These are phyloP conservation scores for Lasioglossum oenotherae DNA, from an alignment of 2,888 invertebrate species.

Conservation along the genomic window DNA sequence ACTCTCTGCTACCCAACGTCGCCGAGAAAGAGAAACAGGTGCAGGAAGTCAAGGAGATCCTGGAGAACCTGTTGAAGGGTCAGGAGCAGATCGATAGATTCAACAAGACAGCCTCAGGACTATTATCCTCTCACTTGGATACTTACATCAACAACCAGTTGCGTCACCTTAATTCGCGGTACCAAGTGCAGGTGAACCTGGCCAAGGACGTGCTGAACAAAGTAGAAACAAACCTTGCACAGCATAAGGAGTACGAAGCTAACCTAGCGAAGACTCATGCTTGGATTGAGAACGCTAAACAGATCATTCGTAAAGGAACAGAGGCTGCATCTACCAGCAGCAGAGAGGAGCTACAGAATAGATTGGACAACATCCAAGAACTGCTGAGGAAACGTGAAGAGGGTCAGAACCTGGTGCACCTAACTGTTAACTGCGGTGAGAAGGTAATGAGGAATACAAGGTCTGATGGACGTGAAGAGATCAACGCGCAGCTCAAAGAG, in stretches of 20 bases:
- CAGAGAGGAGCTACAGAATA: slow-evolving; percentile 92
- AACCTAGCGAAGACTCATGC: slow-evolving; percentile 91
- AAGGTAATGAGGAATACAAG: slow-evolving; percentile 94
- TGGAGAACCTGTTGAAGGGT: slow-evolving; percentile 90
- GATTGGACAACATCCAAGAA: slow-evolving; percentile 92
- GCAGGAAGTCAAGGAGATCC: slow-evolving; percentile 91
- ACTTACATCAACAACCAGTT: slow-evolving; percentile 95
- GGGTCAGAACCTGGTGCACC: slow-evolving; percentile 94
- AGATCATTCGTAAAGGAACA: slow-evolving; percentile 91
- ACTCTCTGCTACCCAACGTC: slow-evolving; percentile 91
- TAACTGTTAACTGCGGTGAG: slow-evolving; percentile 95
- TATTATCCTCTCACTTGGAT: slow-evolving; percentile 93
- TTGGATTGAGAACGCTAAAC: slow-evolving; percentile 95
- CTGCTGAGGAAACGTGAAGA: slow-evolving; percentile 92
- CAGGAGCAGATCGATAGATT: slow-evolving; percentile 93
- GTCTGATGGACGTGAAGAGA: slow-evolving; percentile 94
- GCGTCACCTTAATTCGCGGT: slow-evolving; percentile 93
- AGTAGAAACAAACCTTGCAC: slow-evolving; percentile 94
- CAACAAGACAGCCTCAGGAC: slow-evolving; percentile 91
- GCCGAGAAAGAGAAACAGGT: slow-evolving; percentile 95
- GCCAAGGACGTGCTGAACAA: slow-evolving; percentile 96
- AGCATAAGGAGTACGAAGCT: slow-evolving; percentile 92
- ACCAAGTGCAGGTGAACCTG: slow-evolving; percentile 94
- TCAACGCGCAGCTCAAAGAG: slow-evolving; percentile 94
- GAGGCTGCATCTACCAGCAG: slow-evolving; percentile 92